Conservation (phyloP, 1,140 invertebrate species). For the Tetramorium alpestre region DNA sequence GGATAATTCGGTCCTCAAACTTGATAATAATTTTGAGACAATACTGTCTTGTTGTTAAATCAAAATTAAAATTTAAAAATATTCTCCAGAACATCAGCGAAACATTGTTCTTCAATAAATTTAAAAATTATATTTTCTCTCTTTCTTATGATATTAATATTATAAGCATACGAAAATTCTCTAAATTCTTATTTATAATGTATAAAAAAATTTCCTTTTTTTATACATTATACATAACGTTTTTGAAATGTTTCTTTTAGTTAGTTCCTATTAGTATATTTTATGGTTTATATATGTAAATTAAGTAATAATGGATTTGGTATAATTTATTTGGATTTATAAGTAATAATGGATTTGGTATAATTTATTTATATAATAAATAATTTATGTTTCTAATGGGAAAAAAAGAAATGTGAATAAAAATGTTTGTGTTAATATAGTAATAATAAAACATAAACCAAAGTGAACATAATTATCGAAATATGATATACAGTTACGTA, state of each 20-base stretch:
- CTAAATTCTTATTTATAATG: neutral
- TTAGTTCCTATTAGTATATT: constrained; percentile 1
- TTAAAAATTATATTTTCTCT: neutral
- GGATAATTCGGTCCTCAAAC: neutral
- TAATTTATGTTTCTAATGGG: neutral
- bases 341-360: neutral
- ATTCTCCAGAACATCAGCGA: constrained; percentile 22
- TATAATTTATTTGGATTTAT: no score
- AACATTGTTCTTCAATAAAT: neutral
- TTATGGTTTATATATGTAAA: neutral
- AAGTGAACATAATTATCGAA: constrained; percentile 11
- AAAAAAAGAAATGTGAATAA: neutral
- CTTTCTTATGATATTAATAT: neutral
- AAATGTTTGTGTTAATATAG: neutral
- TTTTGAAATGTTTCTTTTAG: neutral
- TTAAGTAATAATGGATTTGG: no score
- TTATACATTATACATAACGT: neutral
- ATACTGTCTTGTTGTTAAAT: neutral
- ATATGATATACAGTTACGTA: neutral
- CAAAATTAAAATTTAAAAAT: constrained; percentile 1
- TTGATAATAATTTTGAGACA: neutral
- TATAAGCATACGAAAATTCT: neutral
- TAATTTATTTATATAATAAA: constrained; percentile 18
- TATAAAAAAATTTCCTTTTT: neutral
- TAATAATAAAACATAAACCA: neutral